These are phyloP conservation scores for Dendrophyllia cribrosa DNA, from an alignment of 64 coral and sea anemone genomes.

Conservation along the genomic window DNA sequence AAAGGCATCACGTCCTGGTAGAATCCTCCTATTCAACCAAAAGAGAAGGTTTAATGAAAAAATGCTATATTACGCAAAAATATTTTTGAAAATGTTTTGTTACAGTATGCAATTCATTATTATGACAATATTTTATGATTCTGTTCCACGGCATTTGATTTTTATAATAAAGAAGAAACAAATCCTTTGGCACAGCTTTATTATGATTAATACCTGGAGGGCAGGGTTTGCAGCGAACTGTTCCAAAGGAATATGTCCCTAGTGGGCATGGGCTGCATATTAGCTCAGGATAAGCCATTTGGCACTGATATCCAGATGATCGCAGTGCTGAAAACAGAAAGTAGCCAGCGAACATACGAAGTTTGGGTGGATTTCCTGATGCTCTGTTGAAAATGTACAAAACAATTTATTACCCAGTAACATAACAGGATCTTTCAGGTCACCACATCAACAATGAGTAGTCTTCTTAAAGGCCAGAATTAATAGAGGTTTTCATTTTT, in stretches of 20 bases:
- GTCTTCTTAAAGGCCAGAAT: too few relatives aligned
- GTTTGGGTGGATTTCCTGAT: not conserved
- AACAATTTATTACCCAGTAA: too few relatives aligned
- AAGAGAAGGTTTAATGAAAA: not conserved
- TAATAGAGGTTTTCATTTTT: too few relatives aligned
- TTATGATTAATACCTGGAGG: not conserved
- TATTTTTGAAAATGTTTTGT: too few relatives aligned
- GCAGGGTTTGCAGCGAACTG: not conserved
- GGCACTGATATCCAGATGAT: not conserved
- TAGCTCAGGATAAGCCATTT: not conserved
- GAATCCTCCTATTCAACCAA: slow-evolving; percentile 32
- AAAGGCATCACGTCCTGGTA: slow-evolving; percentile 35
- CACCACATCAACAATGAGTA: too few relatives aligned
- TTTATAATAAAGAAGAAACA: too few relatives aligned
- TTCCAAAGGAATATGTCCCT: not conserved
- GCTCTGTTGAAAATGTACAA: not conserved
- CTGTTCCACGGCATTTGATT: too few relatives aligned
- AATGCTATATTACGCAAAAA: too few relatives aligned
- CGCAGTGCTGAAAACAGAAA: not conserved
- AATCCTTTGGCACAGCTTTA: too few relatives aligned
- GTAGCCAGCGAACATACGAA: not conserved
- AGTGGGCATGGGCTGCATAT: not conserved
- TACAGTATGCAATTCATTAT: too few relatives aligned
- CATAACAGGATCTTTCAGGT: too few relatives aligned
- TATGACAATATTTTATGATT: too few relatives aligned